Evolutionary conservation across 2,797 vertebrate genomes (phyloP).

Genomic region (Tenualosa ilisha): DNA sequence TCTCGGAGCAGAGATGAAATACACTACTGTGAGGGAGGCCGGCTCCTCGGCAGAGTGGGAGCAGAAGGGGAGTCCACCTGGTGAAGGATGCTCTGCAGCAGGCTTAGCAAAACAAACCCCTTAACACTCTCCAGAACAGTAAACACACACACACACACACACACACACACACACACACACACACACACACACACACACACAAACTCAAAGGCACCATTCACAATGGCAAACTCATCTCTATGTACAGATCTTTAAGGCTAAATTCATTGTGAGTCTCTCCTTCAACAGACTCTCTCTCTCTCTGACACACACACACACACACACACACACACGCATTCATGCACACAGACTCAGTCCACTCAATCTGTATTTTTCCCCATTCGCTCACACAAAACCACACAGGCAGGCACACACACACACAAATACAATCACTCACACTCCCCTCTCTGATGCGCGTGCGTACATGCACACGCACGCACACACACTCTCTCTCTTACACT

Average conservation of each 20-base stretch:
- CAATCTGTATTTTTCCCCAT: neutral
- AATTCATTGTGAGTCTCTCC: neutral
- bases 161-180: conserved; percentile 15
- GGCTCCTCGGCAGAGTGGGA: neutral
- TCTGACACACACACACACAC: neutral
- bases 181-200: conserved; percentile 8
- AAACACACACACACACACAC: neutral
- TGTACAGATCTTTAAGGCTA: neutral
- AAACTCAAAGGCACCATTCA: neutral
- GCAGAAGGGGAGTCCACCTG: neutral
- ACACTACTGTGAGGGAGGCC: neutral
- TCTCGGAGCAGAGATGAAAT: neutral
- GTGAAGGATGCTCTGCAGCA: neutral
- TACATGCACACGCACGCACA: conserved; percentile 20
- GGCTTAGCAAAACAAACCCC: neutral
- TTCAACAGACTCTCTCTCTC: neutral
- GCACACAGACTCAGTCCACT: neutral
- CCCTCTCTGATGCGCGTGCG: neutral
- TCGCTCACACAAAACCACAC: neutral
- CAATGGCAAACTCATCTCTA: neutral
- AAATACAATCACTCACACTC: neutral
- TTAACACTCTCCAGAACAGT: neutral
- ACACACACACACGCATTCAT: neutral
- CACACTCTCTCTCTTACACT: neutral
- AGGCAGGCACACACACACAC: neutral